phyloP scores from a whole-genome alignment of 2,113 vertebrate genomes.

The Hippocampus comes region DNA sequence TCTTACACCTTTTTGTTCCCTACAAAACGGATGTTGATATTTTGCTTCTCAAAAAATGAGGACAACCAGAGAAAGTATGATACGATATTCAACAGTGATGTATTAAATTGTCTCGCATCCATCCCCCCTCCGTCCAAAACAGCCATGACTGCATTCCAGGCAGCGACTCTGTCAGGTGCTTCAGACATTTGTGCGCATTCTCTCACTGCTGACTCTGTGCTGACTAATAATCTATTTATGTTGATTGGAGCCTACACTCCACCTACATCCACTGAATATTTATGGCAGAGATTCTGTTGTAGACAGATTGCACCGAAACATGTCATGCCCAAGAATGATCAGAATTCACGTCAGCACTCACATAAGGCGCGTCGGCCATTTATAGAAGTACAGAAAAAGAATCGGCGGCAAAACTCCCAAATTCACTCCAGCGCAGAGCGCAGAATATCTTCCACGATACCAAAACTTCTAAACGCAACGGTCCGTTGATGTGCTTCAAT shows the following conservation, averaged over 20 bases:
- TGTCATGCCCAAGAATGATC: background rate
- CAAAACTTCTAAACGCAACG: background rate
- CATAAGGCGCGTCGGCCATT: background rate
- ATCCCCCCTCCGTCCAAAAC: background rate
- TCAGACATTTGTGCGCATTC: background rate
- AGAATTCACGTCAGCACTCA: background rate
- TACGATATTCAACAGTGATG: no score
- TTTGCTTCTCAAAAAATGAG: background rate
- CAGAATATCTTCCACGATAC: background rate
- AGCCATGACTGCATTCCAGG: background rate
- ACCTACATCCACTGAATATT: constrained; percentile 1
- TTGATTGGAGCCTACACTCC: background rate
- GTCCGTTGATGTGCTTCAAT: background rate
- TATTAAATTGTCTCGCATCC: no score
- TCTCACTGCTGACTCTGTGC: background rate
- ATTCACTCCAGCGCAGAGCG: background rate
- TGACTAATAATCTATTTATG: background rate
- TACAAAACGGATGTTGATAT: background rate
- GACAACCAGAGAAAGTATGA: background rate
- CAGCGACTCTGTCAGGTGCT: background rate
- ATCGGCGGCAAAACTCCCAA: background rate
- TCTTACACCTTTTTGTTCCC: no score
- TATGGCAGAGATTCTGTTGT: background rate
- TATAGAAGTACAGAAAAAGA: background rate
- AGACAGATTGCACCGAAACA: constrained; percentile 1